Base-by-base conservation (phyloP, 2,797 vertebrate genomes). In the Sparidentex hasta region DNA sequence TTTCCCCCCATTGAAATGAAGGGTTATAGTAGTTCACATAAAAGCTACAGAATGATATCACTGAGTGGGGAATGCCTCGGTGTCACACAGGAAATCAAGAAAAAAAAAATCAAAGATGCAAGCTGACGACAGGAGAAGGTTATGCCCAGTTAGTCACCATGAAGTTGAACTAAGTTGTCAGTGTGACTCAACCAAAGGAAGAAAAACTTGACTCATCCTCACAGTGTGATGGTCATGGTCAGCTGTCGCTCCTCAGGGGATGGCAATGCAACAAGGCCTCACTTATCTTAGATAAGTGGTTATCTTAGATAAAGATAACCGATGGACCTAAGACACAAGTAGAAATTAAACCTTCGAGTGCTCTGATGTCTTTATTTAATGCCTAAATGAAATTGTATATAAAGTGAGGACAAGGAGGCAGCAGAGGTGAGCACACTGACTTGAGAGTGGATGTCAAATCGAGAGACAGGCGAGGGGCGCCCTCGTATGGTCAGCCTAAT, bases 401-500 rank as follows among this genome's bases (percentile, higher is more conserved):
- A 12, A 66, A 65, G 14, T 78, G 58, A 29, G 27, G 57, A 33
- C 20, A 3, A 61, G 43, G 43, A 56, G 46, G 48, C 18, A 65
- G 62, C 44, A 71, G 55, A 57, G 33, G 55, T 55, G 12, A 29
- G 29, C 20, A 76, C 57, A 20, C 52, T 9, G 61, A 1, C 5
- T 69, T 47, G 16, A 3, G 17, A 27, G n/a, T 43, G 33, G 47
- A 48, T 13, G 25, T 5, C 46, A 12, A 55, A 51, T 61, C 74
- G 11, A 76, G 46, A 64, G 43, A 46, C 29, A 55, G 65, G 38
- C 25, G 20, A 63, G 17, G 44, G 64, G 76, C 18, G 74, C 84
- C 91, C 87, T 69, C 90, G 8, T 69, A 77, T 93, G 93, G 84
- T 55, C 16, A 4, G 11, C 52, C 43, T 12, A 4, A 33, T 27